Evolutionary conservation across 64 coral and sea anemone genomes (phyloP), one percentile per base, ranked within the genome.

Genomic region (Stichodactyla mertensii): DNA sequence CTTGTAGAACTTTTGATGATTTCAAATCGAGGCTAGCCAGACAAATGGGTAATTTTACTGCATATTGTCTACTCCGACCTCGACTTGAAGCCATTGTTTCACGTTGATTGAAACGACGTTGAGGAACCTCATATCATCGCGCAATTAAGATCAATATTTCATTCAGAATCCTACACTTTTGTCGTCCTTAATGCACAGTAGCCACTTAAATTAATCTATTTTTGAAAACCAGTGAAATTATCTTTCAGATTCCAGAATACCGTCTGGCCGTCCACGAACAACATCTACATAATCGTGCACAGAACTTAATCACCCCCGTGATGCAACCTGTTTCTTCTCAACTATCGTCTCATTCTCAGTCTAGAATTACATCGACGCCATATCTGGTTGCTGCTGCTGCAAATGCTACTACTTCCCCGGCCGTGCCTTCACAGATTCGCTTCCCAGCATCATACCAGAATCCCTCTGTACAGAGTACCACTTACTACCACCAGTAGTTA

Each of bases 401-500:
- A 27, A n/a, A 18, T 31, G 26, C 19, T 69, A 10, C 19, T 69
- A 5, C 64, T 69, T 22, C 36, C 14, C 52, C 36, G 53, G 78
- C 78, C 78, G 55, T 81, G 51, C 78, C 78, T 53, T 81, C 78
- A 52, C 78, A 81, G 78, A 54, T 81, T 81, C 78, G 52, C 14
- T 81, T 81, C 52, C 78, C 78, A 52, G 77, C 52, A 16, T 6
- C 78, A 28, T 81, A 81, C 69, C 69, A 74, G 69, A 81, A 81
- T 28, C 78, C 78, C 6, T 81, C 78, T 53, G 14, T 81, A 55
- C 78, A 52, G 7, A 81, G 53, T 81, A 22, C 78, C 2, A 18
- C 78, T 51, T 81, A 81, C 78, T 81, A 81, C 54, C 78, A 54
- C 7, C 78, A 81, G 26, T 81, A 81, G 78, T 55, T 55, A 81